phyloP scores from a whole-genome alignment of 2,888 invertebrate species.

The Andrena dorsata region DNA sequence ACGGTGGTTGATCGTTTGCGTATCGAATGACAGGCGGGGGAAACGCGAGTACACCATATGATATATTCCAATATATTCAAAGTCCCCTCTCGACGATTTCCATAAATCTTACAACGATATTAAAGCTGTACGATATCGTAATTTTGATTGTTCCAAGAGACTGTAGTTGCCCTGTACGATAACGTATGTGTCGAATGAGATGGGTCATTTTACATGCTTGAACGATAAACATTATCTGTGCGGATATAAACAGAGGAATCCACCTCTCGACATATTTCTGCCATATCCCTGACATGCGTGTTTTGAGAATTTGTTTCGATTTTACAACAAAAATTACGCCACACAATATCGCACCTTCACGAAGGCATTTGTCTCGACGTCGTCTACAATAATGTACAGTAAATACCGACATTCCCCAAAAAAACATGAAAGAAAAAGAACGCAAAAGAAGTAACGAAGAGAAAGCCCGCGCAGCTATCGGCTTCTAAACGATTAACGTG shows the following conservation, averaged over 20 bases:
- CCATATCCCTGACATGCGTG: not conserved
- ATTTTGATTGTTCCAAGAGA: slow-evolving; percentile 19
- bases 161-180: slow-evolving; percentile 21
- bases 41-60: slow-evolving; percentile 34
- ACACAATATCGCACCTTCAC: slow-evolving; percentile 40
- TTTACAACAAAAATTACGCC: slow-evolving; percentile 27
- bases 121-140: slow-evolving; percentile 43
- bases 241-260: not conserved
- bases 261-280: slow-evolving; percentile 1
- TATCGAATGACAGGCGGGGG: slow-evolving; percentile 23
- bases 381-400: slow-evolving; percentile 45
- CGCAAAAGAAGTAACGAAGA: slow-evolving; percentile 39
- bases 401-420: slow-evolving; percentile 42
- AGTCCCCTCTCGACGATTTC: slow-evolving; percentile 39
- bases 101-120: slow-evolving; percentile 50
- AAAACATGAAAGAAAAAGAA: slow-evolving; percentile 32
- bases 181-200: slow-evolving; percentile 19
- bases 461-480: slow-evolving; percentile 41
- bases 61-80: slow-evolving; percentile 37
- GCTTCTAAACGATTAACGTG: slow-evolving; percentile 62
- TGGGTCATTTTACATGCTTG: not conserved
- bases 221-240: slow-evolving; percentile 26
- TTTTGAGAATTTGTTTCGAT: slow-evolving; percentile 10
- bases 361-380: slow-evolving; percentile 33
- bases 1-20: slow-evolving; percentile 19